These are phyloP conservation scores for Drosophila pseudoobscura DNA, from an alignment of 1,140 invertebrate species.

Conservation along the genomic window DNA sequence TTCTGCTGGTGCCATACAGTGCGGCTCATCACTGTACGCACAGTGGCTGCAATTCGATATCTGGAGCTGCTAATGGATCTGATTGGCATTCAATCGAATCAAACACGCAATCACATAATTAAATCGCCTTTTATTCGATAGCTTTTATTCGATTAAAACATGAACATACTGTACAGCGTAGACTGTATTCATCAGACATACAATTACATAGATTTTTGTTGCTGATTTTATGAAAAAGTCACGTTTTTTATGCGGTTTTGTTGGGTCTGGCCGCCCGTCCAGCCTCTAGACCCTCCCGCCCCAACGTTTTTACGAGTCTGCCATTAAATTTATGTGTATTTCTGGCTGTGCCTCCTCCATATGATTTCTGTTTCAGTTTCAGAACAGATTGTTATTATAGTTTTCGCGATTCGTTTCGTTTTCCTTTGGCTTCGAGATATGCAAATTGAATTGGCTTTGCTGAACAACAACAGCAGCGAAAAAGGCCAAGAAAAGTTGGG, in stretches of 20 bases:
- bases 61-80: too few relatives aligned
- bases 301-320: conserved; percentile 37
- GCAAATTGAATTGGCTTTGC: conserved; percentile 51
- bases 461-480: not conserved
- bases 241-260: conserved; percentile 63
- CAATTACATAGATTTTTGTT: conserved; percentile 15
- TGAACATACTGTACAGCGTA: conserved; percentile 4
- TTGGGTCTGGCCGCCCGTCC: not conserved
- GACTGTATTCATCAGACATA: conserved; percentile 17
- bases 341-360: conserved; percentile 16
- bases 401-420: conserved; percentile 40
- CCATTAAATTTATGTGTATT: conserved; percentile 59
- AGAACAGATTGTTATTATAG: conserved; percentile 42
- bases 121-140: too few relatives aligned
- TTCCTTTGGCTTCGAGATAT: conserved; percentile 24
- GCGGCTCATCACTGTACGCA: not conserved
- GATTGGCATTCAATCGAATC: too few relatives aligned
- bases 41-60: too few relatives aligned
- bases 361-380: conserved; percentile 13
- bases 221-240: conserved; percentile 55
- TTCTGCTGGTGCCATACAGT: not conserved
- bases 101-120: too few relatives aligned
- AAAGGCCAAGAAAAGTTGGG: conserved; percentile 41
- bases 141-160: conserved; percentile 4
- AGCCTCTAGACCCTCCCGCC: not conserved